phyloP scores from a whole-genome alignment of 2,888 invertebrate species.

The Drosophila cognata region DNA sequence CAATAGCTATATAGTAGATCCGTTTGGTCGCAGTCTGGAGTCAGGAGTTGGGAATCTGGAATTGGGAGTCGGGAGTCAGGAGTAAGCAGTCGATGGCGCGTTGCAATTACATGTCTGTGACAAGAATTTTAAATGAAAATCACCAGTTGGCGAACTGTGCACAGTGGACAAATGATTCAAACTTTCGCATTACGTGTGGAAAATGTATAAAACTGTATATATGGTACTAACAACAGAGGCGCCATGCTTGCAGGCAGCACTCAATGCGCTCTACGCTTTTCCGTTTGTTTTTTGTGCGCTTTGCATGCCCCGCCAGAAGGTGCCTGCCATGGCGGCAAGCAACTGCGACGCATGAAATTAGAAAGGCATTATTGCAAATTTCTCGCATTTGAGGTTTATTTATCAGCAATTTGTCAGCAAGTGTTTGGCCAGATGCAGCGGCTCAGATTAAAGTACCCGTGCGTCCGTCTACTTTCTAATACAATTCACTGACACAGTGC shows the following conservation, averaged over 20 bases:
- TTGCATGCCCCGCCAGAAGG: constrained; percentile 70
- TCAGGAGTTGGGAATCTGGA: constrained; percentile 31
- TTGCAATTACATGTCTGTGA: constrained; percentile 80
- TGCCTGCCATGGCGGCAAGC: constrained; percentile 42
- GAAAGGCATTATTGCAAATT: constrained; percentile 79
- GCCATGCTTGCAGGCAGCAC: constrained; percentile 39
- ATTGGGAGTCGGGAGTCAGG: constrained; percentile 19
- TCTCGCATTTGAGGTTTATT: constrained; percentile 73
- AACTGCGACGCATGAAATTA: constrained; percentile 73
- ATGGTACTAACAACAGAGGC: constrained; percentile 29
- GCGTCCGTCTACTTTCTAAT: constrained; percentile 67
- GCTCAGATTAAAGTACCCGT: constrained; percentile 73
- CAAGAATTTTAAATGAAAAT: constrained; percentile 79
- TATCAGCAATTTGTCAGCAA: constrained; percentile 80
- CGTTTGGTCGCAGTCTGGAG: constrained; percentile 49
- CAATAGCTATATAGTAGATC: constrained; percentile 73
- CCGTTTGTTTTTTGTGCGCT: constrained; percentile 56
- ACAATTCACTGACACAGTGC: constrained; percentile 62
- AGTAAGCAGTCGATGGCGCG: constrained; percentile 61
- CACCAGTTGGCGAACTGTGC: constrained; percentile 58
- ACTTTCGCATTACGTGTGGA: constrained; percentile 79
- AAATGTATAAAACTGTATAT: constrained; percentile 69
- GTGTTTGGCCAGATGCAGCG: constrained; percentile 72
- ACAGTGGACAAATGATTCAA: constrained; percentile 79
- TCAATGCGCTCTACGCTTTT: constrained; percentile 42